A percentile compares a stretch with the other conserved stretches of the same genome.
Conservation (phyloP, 2,888 invertebrate genomes). For the Odontocerum albicorne region DNA sequence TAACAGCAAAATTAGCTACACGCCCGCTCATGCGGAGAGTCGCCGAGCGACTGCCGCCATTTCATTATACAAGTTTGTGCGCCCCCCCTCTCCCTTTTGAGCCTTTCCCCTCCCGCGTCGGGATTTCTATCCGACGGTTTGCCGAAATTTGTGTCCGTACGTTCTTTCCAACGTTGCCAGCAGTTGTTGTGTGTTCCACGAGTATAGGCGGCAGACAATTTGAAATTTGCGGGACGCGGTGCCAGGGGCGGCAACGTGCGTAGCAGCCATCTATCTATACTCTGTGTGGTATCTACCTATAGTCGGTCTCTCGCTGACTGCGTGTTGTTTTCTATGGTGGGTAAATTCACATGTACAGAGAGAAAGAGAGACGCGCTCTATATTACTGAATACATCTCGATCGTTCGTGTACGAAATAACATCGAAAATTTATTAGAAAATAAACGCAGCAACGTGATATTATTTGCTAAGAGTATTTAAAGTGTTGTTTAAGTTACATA, state of each 20-base stretch:
- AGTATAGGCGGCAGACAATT: constrained; percentile 3
- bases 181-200: constrained; percentile 12
- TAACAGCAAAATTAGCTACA: background rate
- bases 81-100: constrained; percentile 1
- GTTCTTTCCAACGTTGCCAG: constrained; percentile 14
- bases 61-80: background rate
- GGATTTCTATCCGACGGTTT: background rate
- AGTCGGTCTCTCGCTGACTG: too few species aligned
- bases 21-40: background rate
- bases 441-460: too few species aligned
- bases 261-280: constrained; percentile 16
- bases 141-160: background rate
- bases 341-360: too few species aligned
- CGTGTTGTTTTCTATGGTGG: too few species aligned
- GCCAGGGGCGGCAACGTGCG: constrained; percentile 17
- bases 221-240: constrained; percentile 22
- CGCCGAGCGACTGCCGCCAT: constrained; percentile 16
- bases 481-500: too few species aligned
- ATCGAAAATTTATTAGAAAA: too few species aligned
- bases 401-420: too few species aligned
- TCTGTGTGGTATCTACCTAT: too few species aligned
- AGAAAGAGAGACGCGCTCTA: too few species aligned
- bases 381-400: too few species aligned
- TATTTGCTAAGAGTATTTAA: too few species aligned
- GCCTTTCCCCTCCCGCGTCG: background rate